Percentiles rank a stretch among this genome's conserved stretches.
These are phyloP conservation scores for Drosophila emarginata DNA, from an alignment of 2,888 invertebrate species.

Conservation along the genomic window DNA sequence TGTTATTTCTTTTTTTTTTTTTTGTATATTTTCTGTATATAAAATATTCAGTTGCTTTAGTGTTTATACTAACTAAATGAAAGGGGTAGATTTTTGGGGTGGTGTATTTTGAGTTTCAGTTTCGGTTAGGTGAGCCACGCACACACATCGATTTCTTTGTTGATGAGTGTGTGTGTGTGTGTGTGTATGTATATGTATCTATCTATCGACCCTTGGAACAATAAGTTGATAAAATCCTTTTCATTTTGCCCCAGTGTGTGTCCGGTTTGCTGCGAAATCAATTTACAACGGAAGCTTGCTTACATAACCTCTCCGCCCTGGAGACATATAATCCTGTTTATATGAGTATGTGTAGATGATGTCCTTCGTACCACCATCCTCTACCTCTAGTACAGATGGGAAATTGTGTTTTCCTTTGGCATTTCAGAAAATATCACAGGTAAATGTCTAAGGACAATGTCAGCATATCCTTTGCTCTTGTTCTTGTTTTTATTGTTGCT, in stretches of 20 bases:
- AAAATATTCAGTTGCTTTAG: slow-evolving; percentile 7
- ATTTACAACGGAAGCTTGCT: slow-evolving; percentile 73
- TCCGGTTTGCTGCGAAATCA: slow-evolving; percentile 64
- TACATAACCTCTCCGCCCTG: slow-evolving; percentile 66
- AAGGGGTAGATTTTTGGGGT: background rate
- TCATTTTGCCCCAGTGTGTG: slow-evolving; percentile 58
- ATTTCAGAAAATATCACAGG: slow-evolving; percentile 66
- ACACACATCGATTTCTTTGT: background rate
- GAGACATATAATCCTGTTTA: slow-evolving; percentile 70
- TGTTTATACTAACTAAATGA: slow-evolving; percentile 9
- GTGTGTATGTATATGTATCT: background rate
- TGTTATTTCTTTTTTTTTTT: background rate
- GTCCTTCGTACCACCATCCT: background rate
- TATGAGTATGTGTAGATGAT: slow-evolving; percentile 41
- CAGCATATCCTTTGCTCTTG: slow-evolving; percentile 46
- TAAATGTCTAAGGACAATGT: slow-evolving; percentile 70
- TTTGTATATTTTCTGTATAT: background rate
- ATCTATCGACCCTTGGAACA: slow-evolving; percentile 34
- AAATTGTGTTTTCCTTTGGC: slow-evolving; percentile 49
- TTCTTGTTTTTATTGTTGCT: slow-evolving; percentile 30
- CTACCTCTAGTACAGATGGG: slow-evolving; percentile 27
- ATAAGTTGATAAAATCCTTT: slow-evolving; percentile 67
- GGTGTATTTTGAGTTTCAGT: background rate
- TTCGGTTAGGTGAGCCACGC: background rate
- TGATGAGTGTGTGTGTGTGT: background rate